Evolutionary conservation across 2,113 vertebrate species (phyloP), one percentile per base, ranked within the genome.

Genomic region (Rhizomys pruinosus): DNA sequence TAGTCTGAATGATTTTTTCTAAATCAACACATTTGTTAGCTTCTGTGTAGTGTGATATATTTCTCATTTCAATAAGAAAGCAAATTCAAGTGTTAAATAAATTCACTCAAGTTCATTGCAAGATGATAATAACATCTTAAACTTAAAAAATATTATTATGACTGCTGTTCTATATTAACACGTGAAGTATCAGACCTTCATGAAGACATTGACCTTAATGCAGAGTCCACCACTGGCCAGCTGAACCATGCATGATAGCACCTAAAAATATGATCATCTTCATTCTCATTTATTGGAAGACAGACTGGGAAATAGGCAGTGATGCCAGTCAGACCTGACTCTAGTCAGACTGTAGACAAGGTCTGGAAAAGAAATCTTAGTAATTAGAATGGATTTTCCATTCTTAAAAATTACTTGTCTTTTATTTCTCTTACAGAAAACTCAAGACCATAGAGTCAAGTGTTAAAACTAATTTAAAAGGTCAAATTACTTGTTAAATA

Each of bases 401-500:
- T 44, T 61, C 69, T 88, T 37, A 2, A 29, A 72, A 27, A 42
- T 22, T n/a, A 42, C 32, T 77, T 61, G 44, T 64, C 23, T 74
- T 84, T 74, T 73, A 52, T 29, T 52, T 59, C 52, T 73, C 47
- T 90, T 85, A 44, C 29, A n/a, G 71, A 73, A 72, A 66, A 74
- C 34, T 42, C 27, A 68, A 69, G 27, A 81, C 73, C 52, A 16
- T 42, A 42, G 39, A 57, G 39, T 27, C n/a, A 81, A 47, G n/a
- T 94, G 59, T 84, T 78, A 78, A 92, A 94, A 91, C 15, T 55
- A 84, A 77, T 55, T 92, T 39, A 55, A 84, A 84, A 84, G 89
- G 34, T 84, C 78, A 94, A 9, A 8, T 19, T 32, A 69, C 44
- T n/a, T 78, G 42, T 88, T 77, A 84, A 84, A 92, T 16, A n/a